A percentile compares a stretch with the other conserved stretches of the same genome.
These are phyloP conservation scores for Pentamera pediparva DNA, from an alignment of 53 echinoderm and acorn worm genomes.

Conservation along the genomic window DNA sequence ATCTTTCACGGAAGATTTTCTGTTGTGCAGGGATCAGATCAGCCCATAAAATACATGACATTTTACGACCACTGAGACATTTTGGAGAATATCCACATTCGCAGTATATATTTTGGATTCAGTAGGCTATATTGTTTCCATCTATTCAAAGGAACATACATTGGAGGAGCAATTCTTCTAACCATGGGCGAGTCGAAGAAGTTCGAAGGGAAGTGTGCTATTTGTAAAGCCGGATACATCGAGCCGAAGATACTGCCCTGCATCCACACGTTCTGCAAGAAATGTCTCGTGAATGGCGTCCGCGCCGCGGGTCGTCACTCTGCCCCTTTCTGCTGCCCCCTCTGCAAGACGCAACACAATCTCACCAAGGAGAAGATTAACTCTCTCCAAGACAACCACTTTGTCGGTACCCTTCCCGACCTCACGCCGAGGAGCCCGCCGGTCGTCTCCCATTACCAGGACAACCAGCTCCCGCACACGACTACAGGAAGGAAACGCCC, in stretches of 20 bases:
- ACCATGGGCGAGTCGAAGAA: not conserved
- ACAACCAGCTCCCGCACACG: not conserved
- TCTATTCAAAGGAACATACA: no score
- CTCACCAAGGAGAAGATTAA: slow-evolving; percentile 18
- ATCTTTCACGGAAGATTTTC: not conserved
- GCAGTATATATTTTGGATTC: no score
- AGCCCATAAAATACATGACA: not conserved
- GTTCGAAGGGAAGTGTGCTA: not conserved
- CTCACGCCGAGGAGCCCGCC: not conserved
- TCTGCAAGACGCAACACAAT: not conserved
- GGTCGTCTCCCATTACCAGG: not conserved
- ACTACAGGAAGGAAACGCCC: not conserved
- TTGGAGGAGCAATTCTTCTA: not conserved
- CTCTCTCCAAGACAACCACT: slow-evolving; percentile 13
- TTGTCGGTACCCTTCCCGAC: slow-evolving; percentile 2
- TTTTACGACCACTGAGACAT: no score
- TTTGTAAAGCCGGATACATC: not conserved
- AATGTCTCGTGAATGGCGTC: not conserved
- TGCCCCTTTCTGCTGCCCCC: slow-evolving; percentile 2
- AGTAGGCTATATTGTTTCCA: no score
- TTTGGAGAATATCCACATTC: no score
- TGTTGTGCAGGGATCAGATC: not conserved
- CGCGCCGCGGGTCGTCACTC: not conserved
- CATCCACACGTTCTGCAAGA: slow-evolving; percentile 22
- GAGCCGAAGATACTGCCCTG: slow-evolving; percentile 25